These are phyloP conservation scores for Zapornia atra DNA, from an alignment of 2,113 vertebrate species.

Conservation along the genomic window DNA sequence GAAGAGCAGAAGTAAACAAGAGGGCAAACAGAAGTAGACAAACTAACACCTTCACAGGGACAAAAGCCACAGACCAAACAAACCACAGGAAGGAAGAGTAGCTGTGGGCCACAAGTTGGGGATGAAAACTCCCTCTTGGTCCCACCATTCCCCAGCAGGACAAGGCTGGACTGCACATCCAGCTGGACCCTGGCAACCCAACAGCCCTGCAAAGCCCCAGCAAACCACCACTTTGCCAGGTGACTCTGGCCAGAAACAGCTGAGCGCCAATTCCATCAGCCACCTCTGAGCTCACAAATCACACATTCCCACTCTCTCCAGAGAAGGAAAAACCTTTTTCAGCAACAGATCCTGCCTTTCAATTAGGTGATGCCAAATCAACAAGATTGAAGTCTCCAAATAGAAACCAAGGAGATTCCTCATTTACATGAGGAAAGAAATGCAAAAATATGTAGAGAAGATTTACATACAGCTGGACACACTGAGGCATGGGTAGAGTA, in stretches of 20 bases:
- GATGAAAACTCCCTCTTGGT: background rate
- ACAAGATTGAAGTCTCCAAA: background rate
- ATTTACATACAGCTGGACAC: slow-evolving; percentile 64
- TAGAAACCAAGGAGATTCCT: background rate
- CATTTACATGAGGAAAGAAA: slow-evolving; percentile 47
- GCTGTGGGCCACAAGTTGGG: background rate
- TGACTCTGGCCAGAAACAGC: background rate
- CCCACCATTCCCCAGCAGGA: background rate
- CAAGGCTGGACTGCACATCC: background rate
- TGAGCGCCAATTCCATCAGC: background rate
- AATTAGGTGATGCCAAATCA: background rate
- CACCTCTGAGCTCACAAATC: accelerated
- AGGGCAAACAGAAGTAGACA: no score
- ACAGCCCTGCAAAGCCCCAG: background rate
- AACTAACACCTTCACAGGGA: background rate
- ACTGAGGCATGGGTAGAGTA: background rate
- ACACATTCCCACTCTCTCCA: background rate
- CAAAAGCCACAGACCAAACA: background rate
- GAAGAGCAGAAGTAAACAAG: accelerated
- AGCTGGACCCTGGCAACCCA: background rate
- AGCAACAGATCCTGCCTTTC: background rate
- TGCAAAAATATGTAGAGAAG: background rate
- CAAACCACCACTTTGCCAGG: background rate
- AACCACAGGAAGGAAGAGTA: background rate
- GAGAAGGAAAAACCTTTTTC: background rate